Evolutionary conservation across 2,888 invertebrate species (phyloP).

Genomic region (Apotomis capreana): DNA sequence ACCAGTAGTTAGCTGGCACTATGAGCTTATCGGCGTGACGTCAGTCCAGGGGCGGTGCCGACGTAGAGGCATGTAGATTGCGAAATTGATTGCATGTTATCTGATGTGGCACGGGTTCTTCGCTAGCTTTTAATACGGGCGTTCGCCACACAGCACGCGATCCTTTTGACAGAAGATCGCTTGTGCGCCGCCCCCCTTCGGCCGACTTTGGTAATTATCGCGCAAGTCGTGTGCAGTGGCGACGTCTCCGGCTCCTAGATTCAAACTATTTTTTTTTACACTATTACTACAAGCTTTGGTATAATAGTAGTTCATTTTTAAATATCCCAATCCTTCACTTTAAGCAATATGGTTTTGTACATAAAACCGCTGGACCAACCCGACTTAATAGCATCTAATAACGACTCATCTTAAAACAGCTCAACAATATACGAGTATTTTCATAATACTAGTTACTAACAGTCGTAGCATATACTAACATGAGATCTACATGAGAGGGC

Average conservation of each 20-base stretch:
- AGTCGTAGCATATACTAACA: too few relatives aligned
- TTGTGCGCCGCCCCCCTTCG: conserved; percentile 68
- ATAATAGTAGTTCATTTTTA: too few relatives aligned
- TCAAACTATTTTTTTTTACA: background rate
- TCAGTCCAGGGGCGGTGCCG: conserved; percentile 79
- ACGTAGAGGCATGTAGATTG: conserved; percentile 82
- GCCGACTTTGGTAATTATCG: conserved; percentile 75
- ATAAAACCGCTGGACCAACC: too few relatives aligned
- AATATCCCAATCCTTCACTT: too few relatives aligned
- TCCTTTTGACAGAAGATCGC: conserved; percentile 80
- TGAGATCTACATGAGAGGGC: too few relatives aligned
- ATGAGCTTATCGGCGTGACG: conserved; percentile 76
- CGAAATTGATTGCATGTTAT: conserved; percentile 83
- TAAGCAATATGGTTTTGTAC: too few relatives aligned
- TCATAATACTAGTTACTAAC: too few relatives aligned
- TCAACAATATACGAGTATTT: too few relatives aligned
- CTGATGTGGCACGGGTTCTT: conserved; percentile 82
- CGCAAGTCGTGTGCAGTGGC: conserved; percentile 72
- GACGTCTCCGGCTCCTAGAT: conserved; percentile 70
- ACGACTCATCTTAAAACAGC: too few relatives aligned
- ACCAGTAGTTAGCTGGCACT: conserved; percentile 78
- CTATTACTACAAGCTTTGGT: background rate
- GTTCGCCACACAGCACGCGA: conserved; percentile 78
- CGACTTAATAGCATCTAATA: too few relatives aligned
- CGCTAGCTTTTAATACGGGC: conserved; percentile 81